These are phyloP conservation scores for Paralvinella palmiformis DNA, from an alignment of 1,140 invertebrate genomes.

Conservation along the genomic window DNA sequence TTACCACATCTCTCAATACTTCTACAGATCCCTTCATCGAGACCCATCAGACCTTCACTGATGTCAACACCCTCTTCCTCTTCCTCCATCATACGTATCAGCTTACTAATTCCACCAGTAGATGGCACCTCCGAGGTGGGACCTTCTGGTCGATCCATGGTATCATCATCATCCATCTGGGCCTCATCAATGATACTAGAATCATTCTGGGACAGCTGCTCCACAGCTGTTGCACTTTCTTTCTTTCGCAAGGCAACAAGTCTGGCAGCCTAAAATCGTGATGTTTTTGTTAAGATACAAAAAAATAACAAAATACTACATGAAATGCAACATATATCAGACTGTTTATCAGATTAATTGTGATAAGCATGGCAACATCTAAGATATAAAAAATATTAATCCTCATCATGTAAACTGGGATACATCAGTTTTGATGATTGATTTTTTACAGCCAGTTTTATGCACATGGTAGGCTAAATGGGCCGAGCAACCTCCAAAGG, in stretches of 20 bases:
- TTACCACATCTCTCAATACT: constrained; percentile 83
- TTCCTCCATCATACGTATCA: not conserved
- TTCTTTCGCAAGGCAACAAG: constrained; percentile 2
- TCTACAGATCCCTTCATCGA: constrained; percentile 85
- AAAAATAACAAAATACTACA: too few species aligned
- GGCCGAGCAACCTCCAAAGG: too few species aligned
- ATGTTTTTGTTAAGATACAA: too few species aligned
- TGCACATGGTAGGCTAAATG: too few species aligned
- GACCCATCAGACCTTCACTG: constrained; percentile 61
- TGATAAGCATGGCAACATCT: too few species aligned
- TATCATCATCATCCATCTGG: constrained; percentile 18
- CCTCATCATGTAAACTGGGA: too few species aligned
- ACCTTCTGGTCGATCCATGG: constrained; percentile 5
- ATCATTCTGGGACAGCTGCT: not conserved
- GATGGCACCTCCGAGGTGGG: not conserved
- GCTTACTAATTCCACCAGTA: not conserved
- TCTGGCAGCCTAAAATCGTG: constrained; percentile 14
- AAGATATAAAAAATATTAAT: too few species aligned
- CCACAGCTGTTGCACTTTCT: not conserved
- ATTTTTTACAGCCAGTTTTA: too few species aligned
- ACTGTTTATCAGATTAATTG: too few species aligned
- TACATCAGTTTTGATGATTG: too few species aligned
- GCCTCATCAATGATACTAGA: not conserved
- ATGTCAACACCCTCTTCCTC: constrained; percentile 1
- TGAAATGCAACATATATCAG: too few species aligned